phyloP scores from a whole-genome alignment of 2,113 vertebrate species.

The Cynopterus brachyotis region DNA sequence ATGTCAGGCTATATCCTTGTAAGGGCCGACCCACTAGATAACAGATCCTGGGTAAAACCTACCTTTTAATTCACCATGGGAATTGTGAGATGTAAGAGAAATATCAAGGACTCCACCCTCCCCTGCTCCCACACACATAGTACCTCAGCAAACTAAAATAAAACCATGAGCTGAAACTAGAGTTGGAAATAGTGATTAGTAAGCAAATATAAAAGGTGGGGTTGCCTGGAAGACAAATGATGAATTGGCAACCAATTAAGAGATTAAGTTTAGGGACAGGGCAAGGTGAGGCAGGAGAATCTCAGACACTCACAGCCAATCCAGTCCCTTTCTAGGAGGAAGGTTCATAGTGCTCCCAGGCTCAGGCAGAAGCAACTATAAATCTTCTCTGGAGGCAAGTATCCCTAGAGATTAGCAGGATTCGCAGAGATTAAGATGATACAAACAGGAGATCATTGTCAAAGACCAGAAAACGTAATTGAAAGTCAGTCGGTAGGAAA shows the following conservation, averaged over 20 bases:
- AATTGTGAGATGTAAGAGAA: background rate
- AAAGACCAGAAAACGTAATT: background rate
- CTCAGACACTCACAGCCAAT: background rate
- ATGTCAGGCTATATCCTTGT: background rate
- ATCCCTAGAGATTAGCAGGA: background rate
- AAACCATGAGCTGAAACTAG: constrained; percentile 17
- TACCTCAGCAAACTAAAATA: background rate
- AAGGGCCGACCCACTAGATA: background rate
- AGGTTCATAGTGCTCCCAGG: background rate
- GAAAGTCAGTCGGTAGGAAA: background rate
- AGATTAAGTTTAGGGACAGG: background rate
- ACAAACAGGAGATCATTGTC: background rate
- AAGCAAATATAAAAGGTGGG: background rate
- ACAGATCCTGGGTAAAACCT: background rate
- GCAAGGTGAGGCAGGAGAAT: background rate
- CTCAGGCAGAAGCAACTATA: background rate
- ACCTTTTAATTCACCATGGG: background rate
- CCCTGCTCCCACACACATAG: background rate
- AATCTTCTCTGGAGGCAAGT: background rate
- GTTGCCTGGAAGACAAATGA: background rate
- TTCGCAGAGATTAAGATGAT: background rate
- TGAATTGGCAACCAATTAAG: background rate
- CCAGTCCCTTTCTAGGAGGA: background rate
- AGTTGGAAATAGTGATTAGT: background rate
- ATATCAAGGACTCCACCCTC: background rate